These are phyloP conservation scores for Chymomyza amoena DNA, from an alignment of 2,888 invertebrate species.

Conservation along the genomic window DNA sequence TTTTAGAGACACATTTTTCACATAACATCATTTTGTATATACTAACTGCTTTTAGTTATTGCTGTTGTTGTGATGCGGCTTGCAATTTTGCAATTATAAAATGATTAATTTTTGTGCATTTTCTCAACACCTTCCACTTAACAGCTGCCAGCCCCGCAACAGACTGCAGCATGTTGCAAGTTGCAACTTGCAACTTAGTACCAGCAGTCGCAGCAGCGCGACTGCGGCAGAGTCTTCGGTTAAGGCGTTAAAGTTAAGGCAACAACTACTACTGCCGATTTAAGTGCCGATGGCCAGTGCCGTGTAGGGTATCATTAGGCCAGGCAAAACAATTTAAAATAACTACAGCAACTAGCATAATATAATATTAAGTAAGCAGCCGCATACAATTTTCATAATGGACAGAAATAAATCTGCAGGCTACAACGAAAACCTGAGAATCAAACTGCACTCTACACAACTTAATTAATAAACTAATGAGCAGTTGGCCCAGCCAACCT, in stretches of 20 bases:
- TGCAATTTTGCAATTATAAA: slow-evolving; percentile 76
- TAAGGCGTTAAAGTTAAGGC: slow-evolving; percentile 51
- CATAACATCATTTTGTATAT: neutral
- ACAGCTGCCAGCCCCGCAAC: slow-evolving; percentile 17
- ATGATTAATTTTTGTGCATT: slow-evolving; percentile 73
- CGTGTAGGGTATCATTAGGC: slow-evolving; percentile 68
- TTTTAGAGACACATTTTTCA: neutral
- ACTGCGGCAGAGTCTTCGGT: slow-evolving; percentile 19
- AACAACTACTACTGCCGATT: slow-evolving; percentile 68
- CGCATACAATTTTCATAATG: slow-evolving; percentile 65
- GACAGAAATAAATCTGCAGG: slow-evolving; percentile 66
- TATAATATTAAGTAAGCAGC: slow-evolving; percentile 55
- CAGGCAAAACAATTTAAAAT: slow-evolving; percentile 70
- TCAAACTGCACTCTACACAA: slow-evolving; percentile 44
- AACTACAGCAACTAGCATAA: slow-evolving; percentile 70
- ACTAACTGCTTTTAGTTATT: neutral
- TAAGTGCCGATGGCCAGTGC: slow-evolving; percentile 57
- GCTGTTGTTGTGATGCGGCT: slow-evolving; percentile 22
- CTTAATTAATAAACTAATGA: slow-evolving; percentile 73
- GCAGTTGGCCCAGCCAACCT: slow-evolving; percentile 54
- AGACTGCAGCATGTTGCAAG: neutral
- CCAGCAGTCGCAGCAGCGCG: neutral
- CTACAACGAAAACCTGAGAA: slow-evolving; percentile 31
- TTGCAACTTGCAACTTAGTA: neutral
- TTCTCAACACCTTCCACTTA: slow-evolving; percentile 72